Evolutionary conservation across 2,797 vertebrate genomes (phyloP), one percentile per base, ranked within the genome.

Genomic region (Leuciscus waleckii): DNA sequence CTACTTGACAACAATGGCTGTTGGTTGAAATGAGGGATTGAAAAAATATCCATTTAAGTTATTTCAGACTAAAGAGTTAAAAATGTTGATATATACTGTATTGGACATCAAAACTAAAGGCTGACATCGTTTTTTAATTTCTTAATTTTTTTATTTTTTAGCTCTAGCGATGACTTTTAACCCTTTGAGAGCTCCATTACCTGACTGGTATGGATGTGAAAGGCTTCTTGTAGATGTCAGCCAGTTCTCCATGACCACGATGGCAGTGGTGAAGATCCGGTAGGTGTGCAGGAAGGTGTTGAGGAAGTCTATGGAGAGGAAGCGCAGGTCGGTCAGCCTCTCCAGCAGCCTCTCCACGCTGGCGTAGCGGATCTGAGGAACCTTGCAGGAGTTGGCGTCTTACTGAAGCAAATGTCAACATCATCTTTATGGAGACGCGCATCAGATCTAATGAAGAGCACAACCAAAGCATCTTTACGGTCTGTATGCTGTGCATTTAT

Each of bases 261-360:
- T 86, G 0, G 97, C 97, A 0, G 96, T 96, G 58, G 98, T 99
- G 94, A 99, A 99, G 94, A 98, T 98, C 87, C 98, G 96, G 87
- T 99, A 99, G 29, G 98, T 99, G 91, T 99, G 98, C 85, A 99
- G 96, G 92, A 99, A 99, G 88, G 98, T 99, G 93, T 99, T 99
- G 90, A 99, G 97, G 94, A 99, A 99, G 94, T 99, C 98, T 3
- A 99, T 99, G 92, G 98, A 99, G 77, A 99, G 96, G 94, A 99
- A 99, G 84, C 98, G 93, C 94, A 99, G 93, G 94, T 99, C 98
- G 0, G 98, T 99, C 92, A 99, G 93, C 90, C 98, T 95, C 93
- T 99, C 98, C 92, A 99, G 89, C 78, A 99, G 97, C 41, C 98
- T 96, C 91, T 99, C 97, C 68, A 99, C 98, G 0, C 97, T 99